Evolutionary conservation across 1,140 invertebrate genomes (phyloP), one percentile per base, ranked within the genome.

Genomic region (Nylanderia fulva): DNA sequence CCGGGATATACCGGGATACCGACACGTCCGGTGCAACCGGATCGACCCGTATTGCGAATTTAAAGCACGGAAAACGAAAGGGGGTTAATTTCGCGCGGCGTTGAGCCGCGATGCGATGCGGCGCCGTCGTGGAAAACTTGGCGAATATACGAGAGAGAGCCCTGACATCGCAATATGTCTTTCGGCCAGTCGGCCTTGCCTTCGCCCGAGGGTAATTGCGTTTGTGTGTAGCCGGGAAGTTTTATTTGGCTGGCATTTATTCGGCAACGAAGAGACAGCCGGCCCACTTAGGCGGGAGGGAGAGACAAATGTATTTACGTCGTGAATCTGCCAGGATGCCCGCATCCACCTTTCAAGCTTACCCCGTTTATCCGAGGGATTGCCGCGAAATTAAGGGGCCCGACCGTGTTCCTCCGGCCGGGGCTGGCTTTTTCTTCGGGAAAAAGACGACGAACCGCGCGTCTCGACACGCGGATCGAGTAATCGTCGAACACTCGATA

Each of bases 161-260:
- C 82, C 60, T 64, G 87, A 85, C 82, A 71, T 79, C 85, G 90
- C 88, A 74, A 91, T 91, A 85, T 83, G 87, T 91, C 90, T 91
- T 91, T 90, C 85, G 85, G 27, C 79, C 77, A 68, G 85, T 61
- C 87, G 52, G 58, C 85, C 80, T 79, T 71, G 68, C 54, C 75
- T 36, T 80, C 52, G 88, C 86, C 72, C 72, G 85, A 24, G 77
- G 52, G 90, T 92, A 92, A 92, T 92, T 92, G 91, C 91, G 86
- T 92, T 92, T 91, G 91, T 91, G 91, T 92, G 91, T 92, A 91
- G 89, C 91, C 85, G 76, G 88, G 88, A 91, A 89, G 87, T 88
- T 91, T 90, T 91, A 92, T 92, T 92, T 86, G 89, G 85, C 86
- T 90, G 91, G 90, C 91, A 92, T 92, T 92, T 92, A 92, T 92